Conservation (phyloP, 2,797 vertebrate genomes). For the Sparidentex hasta region DNA sequence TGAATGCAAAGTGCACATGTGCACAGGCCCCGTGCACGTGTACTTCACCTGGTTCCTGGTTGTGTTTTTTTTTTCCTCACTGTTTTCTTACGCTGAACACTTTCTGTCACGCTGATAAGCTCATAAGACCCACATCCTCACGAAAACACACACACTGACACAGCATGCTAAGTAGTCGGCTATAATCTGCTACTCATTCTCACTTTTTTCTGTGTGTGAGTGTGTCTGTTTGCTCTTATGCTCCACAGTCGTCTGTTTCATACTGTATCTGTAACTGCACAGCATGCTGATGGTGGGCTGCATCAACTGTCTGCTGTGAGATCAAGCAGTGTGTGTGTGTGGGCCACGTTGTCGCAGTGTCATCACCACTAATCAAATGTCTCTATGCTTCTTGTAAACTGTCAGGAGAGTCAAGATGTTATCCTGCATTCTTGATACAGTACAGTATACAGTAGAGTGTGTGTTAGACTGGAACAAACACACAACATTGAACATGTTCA, state of each 20-base stretch:
- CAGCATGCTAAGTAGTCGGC: constrained; percentile 1
- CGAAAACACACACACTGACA: not conserved
- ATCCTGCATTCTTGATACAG: constrained; percentile 2
- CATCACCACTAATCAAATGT: constrained; percentile 33
- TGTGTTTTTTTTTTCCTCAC: constrained; percentile 8
- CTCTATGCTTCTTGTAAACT: constrained; percentile 32
- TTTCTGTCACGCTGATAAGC: constrained; percentile 19
- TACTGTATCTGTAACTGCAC: constrained; percentile 8
- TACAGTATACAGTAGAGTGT: no score
- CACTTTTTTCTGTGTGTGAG: constrained; percentile 7
- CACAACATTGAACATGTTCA: not conserved
- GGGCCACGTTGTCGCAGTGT: constrained; percentile 22
- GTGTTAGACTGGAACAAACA: constrained; percentile 8
- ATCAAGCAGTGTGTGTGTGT: constrained; percentile 32
- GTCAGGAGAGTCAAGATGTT: constrained; percentile 31
- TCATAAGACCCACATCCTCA: constrained; percentile 4
- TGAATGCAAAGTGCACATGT: constrained; percentile 34
- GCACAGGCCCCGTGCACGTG: constrained; percentile 2
- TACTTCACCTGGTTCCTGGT: not conserved
- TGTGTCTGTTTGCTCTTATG: constrained; percentile 3
- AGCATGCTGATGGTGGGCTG: constrained; percentile 16
- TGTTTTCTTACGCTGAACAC: not conserved
- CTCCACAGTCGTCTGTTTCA: constrained; percentile 37
- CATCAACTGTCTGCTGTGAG: constrained; percentile 50
- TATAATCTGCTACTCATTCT: constrained; percentile 23